Conservation (phyloP, 2,113 vertebrate species). For the Corvus cornix region DNA sequence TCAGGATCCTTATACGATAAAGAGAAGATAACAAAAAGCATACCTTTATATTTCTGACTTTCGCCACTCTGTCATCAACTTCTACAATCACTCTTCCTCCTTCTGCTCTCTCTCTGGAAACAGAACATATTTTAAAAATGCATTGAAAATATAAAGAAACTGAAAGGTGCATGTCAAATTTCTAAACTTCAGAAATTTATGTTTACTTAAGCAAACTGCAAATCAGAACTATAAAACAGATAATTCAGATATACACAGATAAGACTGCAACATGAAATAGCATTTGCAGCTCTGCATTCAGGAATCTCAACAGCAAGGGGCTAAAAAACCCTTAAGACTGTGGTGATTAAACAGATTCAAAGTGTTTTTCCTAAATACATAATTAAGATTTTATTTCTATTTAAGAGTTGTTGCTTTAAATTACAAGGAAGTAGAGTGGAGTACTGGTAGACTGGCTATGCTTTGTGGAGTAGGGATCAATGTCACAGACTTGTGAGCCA, state of each 20-base stretch:
- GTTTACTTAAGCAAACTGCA: not conserved
- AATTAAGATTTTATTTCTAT: not conserved
- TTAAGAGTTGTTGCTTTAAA: not conserved
- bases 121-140: not conserved
- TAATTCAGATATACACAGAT: not conserved
- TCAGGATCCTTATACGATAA: not conserved
- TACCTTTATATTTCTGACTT: constrained; percentile 92
- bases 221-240: not conserved
- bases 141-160: not conserved
- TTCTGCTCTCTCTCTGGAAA: constrained; percentile 85
- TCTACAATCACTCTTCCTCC: constrained; percentile 87
- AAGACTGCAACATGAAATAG: not conserved
- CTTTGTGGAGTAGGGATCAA: not conserved
- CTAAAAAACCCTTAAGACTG: not conserved
- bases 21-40: constrained; percentile 3
- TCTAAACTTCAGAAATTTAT: not conserved
- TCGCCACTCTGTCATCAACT: constrained; percentile 88
- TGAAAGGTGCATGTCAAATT: not conserved
- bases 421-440: not conserved
- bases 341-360: not conserved
- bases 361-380: not conserved
- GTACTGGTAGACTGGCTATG: not conserved
- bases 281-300: not conserved
- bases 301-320: not conserved
- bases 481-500: not conserved